Conservation (phyloP, 1,140 invertebrate species). For the Potamilus streckersoni region DNA sequence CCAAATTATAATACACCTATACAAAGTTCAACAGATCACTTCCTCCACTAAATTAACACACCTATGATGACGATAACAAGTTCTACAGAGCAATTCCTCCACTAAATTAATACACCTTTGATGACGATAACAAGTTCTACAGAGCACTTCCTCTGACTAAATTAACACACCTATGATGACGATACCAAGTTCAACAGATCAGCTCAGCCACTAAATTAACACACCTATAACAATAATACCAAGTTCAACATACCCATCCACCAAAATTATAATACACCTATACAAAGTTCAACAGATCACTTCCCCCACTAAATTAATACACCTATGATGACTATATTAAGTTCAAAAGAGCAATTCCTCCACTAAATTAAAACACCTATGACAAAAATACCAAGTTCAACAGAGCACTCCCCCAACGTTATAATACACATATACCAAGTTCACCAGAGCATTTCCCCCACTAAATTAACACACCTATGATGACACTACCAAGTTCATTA, state of each 20-base stretch:
- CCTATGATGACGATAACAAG: slow-evolving; percentile 86
- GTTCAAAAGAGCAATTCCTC: slow-evolving; percentile 93
- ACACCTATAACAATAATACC: slow-evolving; percentile 77
- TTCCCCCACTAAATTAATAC: no score
- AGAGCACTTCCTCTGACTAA: no score
- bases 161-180: slow-evolving; percentile 74
- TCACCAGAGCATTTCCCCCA: slow-evolving; percentile 69
- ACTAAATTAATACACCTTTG: slow-evolving; percentile 72
- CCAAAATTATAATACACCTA: no score
- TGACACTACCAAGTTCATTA: no score
- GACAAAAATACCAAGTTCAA: slow-evolving; percentile 69
- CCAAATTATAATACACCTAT: no score
- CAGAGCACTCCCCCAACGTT: no score
- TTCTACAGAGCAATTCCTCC: slow-evolving; percentile 94
- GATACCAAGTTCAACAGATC: slow-evolving; percentile 93
- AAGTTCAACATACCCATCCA: no score
- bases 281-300: no score
- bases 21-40: no score
- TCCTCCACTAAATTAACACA: slow-evolving; percentile 68
- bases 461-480: no score
- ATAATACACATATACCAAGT: no score
- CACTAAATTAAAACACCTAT: slow-evolving; percentile 87
- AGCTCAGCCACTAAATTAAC: slow-evolving; percentile 91
- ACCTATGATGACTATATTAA: slow-evolving; percentile 86
- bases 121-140: no score